Percentiles rank a stretch among this genome's conserved stretches.
Evolutionary conservation across 1,140 invertebrate species (phyloP).

Genomic region (Cydia pomonella): DNA sequence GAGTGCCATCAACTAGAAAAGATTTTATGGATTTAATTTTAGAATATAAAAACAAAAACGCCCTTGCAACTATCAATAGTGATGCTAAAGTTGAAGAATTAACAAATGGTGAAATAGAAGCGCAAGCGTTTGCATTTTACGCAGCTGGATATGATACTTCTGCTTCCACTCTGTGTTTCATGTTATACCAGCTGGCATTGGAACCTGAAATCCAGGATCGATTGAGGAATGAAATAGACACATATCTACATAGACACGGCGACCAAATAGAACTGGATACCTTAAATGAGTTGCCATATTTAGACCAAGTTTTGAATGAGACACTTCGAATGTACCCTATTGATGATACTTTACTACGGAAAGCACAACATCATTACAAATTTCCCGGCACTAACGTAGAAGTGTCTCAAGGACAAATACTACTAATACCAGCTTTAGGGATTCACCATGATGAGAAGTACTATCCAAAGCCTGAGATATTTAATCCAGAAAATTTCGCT

Average conservation of each 20-base stretch:
- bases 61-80: too few relatives aligned
- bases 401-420: constrained; percentile 68
- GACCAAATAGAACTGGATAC: constrained; percentile 66
- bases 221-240: constrained; percentile 59
- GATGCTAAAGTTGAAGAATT: constrained; percentile 39
- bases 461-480: constrained; percentile 75
- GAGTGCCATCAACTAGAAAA: constrained; percentile 40
- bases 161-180: constrained; percentile 46
- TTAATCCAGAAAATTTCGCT: constrained; percentile 81
- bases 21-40: constrained; percentile 57
- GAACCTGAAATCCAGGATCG: constrained; percentile 67
- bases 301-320: constrained; percentile 63
- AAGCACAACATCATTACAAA: constrained; percentile 77
- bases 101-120: constrained; percentile 55
- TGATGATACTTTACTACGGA: constrained; percentile 77
- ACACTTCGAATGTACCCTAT: constrained; percentile 83
- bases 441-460: constrained; percentile 50
- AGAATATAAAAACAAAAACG: constrained; percentile 47
- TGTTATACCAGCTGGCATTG: constrained; percentile 63
- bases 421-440: constrained; percentile 41
- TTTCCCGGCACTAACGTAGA: constrained; percentile 74
- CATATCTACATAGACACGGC: constrained; percentile 61
- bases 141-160: constrained; percentile 61
- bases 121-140: constrained; percentile 66
- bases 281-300: constrained; percentile 73